phyloP scores from a whole-genome alignment of 2,797 vertebrate species.

The Sebastes reedi region DNA sequence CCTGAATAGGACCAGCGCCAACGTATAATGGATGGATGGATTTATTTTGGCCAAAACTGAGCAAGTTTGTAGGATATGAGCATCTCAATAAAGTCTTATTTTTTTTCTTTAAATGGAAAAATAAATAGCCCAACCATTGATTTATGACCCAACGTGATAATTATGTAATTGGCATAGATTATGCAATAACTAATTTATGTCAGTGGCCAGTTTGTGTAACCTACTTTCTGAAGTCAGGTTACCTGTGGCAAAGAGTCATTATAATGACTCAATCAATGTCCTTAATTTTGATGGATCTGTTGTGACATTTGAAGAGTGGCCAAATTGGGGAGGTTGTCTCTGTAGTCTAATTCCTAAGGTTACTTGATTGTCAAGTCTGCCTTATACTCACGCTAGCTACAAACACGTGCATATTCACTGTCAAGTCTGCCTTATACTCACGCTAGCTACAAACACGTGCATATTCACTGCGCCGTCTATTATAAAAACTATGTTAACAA shows the following conservation, averaged over 20 bases:
- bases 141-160: neutral
- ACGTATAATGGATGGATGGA: no score
- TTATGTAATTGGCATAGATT: neutral
- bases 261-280: neutral
- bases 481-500: neutral
- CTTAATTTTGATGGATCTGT: neutral
- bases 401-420: no score
- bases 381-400: no score
- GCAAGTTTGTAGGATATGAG: no score
- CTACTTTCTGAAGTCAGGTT: neutral
- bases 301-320: neutral
- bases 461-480: neutral
- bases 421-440: no score
- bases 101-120: neutral
- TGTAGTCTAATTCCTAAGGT: neutral
- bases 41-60: no score
- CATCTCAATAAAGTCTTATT: no score
- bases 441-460: neutral
- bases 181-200: no score
- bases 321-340: neutral
- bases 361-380: neutral
- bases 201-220: neutral
- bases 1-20: no score
- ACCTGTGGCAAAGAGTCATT: neutral
- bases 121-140: neutral